Conservation (phyloP, 2,888 invertebrate species). For the Pterobdella sp. region DNA sequence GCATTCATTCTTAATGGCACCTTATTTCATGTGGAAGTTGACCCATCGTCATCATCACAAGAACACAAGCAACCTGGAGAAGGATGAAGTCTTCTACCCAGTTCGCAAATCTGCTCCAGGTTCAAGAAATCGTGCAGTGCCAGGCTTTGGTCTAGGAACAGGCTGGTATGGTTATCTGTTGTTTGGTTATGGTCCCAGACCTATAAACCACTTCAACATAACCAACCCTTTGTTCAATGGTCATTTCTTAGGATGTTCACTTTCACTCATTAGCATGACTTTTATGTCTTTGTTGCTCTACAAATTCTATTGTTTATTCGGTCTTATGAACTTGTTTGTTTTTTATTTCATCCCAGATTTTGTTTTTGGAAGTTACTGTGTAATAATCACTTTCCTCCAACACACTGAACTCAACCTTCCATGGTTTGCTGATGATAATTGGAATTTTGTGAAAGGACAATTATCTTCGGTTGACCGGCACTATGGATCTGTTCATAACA, state of each 20-base stretch:
- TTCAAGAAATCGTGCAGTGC: conserved; percentile 21
- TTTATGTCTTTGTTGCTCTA: conserved; percentile 39
- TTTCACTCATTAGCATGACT: conserved; percentile 38
- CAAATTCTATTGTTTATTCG: conserved; percentile 37
- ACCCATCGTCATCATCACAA: conserved; percentile 46
- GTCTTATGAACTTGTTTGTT: conserved; percentile 39
- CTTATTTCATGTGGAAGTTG: conserved; percentile 47
- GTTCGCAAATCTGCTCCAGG: conserved; percentile 36
- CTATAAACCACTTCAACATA: conserved; percentile 41
- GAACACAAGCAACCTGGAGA: conserved; percentile 47
- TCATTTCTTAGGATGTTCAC: conserved; percentile 35
- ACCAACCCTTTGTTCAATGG: conserved; percentile 40
- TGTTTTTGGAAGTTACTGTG: conserved; percentile 45
- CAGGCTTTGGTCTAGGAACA: conserved; percentile 38
- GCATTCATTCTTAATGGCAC: conserved; percentile 44
- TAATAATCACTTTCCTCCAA: conserved; percentile 48
- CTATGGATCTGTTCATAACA: conserved; percentile 46
- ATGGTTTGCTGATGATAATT: conserved; percentile 44
- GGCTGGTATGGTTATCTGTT: conserved; percentile 44
- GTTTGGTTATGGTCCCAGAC: conserved; percentile 44
- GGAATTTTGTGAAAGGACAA: conserved; percentile 49
- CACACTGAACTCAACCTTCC: conserved; percentile 47
- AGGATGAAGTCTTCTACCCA: conserved; percentile 47
- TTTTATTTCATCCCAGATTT: conserved; percentile 44
- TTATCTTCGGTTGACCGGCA: conserved; percentile 47